Conservation (phyloP, 2,113 vertebrate species). For the Ammodytes dubius region DNA sequence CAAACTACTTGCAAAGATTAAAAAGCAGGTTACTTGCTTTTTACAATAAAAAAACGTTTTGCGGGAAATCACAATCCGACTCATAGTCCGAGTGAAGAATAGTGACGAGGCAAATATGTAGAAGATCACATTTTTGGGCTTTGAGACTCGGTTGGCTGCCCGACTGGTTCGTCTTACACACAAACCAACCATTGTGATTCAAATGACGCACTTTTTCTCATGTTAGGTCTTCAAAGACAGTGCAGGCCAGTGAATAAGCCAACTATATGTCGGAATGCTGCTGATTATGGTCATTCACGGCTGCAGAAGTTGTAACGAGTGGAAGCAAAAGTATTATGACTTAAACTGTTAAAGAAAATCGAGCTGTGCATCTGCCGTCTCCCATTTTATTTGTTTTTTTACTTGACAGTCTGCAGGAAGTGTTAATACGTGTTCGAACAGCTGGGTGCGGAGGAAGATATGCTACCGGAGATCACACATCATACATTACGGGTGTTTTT, state of each 20-base stretch:
- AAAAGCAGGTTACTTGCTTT: neutral
- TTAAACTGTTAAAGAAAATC: neutral
- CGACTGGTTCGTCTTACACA: slow-evolving; percentile 50
- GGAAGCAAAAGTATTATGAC: slow-evolving; percentile 5
- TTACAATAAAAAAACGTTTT: neutral
- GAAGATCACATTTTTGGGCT: slow-evolving; percentile 39
- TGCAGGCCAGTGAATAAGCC: neutral
- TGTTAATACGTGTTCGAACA: neutral
- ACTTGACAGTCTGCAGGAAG: neutral
- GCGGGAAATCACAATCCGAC: neutral
- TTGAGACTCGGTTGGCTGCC: slow-evolving; percentile 52
- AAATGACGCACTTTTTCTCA: slow-evolving; percentile 77
- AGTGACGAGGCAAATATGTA: slow-evolving; percentile 36
- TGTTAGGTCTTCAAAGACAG: slow-evolving; percentile 40
- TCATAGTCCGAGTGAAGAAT: slow-evolving; percentile 11
- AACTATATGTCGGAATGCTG: slow-evolving; percentile 42
- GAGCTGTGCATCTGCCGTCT: neutral
- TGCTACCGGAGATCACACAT: neutral
- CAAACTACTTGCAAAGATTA: slow-evolving; percentile 49
- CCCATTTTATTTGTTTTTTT: neutral
- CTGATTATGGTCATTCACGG: neutral
- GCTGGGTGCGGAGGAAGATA: neutral
- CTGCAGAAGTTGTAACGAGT: slow-evolving; percentile 53
- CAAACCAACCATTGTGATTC: slow-evolving; percentile 74
- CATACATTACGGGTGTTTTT: neutral